phyloP scores from a whole-genome alignment of 2,113 vertebrate species.

The Acrocephalus kingi region DNA sequence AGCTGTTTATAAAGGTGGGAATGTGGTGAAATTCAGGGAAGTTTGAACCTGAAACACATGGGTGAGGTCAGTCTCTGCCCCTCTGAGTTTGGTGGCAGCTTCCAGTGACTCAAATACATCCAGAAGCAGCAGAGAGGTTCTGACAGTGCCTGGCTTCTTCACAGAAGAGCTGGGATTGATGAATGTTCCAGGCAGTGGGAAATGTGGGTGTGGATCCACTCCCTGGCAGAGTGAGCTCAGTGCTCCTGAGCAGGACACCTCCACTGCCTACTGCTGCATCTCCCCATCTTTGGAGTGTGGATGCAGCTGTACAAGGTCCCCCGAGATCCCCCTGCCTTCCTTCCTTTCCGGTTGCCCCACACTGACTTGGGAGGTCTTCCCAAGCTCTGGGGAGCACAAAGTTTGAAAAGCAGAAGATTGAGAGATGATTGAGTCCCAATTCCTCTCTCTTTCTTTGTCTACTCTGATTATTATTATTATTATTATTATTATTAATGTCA shows the following conservation, averaged over 20 bases:
- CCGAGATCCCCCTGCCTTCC: background rate
- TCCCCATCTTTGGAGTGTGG: accelerated
- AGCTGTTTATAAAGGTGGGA: background rate
- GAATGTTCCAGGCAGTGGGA: background rate
- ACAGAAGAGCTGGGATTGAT: background rate
- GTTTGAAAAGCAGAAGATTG: background rate
- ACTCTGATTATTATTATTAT: background rate
- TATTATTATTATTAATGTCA: background rate
- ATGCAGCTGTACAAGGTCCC: background rate
- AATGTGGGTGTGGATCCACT: accelerated
- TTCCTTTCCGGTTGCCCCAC: background rate
- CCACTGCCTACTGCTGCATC: background rate
- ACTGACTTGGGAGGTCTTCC: background rate
- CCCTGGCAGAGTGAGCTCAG: background rate
- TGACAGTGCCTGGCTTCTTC: accelerated
- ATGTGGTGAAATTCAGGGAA: background rate
- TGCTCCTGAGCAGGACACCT: background rate
- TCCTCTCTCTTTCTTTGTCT: background rate
- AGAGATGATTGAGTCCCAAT: background rate
- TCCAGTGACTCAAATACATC: background rate
- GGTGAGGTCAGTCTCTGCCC: background rate
- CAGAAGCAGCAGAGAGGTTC: background rate
- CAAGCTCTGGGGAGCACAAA: background rate
- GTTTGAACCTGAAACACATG: background rate
- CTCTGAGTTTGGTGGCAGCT: background rate